These are phyloP conservation scores for Ahaetulla prasina DNA, from an alignment of 2,113 vertebrate genomes.

Conservation along the genomic window DNA sequence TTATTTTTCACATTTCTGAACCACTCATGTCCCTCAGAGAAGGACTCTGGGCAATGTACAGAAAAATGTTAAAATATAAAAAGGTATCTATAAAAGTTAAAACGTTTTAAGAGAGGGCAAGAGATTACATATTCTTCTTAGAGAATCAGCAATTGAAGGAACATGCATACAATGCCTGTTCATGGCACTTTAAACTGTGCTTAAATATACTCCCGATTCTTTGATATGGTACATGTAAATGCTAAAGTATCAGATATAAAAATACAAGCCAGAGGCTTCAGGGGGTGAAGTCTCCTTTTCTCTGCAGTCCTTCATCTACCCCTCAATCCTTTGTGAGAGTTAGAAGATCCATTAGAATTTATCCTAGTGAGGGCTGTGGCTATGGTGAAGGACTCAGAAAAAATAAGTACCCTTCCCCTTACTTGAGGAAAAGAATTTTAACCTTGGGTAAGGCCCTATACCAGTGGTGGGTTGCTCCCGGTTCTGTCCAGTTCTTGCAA, in stretches of 20 bases:
- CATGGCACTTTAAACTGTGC: not conserved
- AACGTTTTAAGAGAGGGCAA: too few species aligned
- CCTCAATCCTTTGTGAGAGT: too few species aligned
- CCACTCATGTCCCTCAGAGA: not conserved
- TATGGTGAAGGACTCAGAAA: not conserved
- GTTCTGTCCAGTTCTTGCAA: too few species aligned
- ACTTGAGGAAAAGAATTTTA: not conserved
- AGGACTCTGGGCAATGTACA: not conserved
- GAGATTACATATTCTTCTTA: too few species aligned
- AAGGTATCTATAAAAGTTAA: not conserved
- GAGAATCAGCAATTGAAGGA: not conserved
- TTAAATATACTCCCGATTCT: not conserved
- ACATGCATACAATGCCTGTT: not conserved
- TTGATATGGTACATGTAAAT: not conserved
- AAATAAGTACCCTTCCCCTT: not conserved
- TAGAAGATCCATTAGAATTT: not conserved
- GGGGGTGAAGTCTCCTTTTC: not conserved
- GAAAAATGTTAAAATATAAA: not conserved
- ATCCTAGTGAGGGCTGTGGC: not conserved
- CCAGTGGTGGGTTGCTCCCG: too few species aligned
- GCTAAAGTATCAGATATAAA: not conserved
- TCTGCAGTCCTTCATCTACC: not conserved
- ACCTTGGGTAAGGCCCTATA: not conserved
- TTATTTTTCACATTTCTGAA: not conserved
- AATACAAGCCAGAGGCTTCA: not conserved